Conservation (phyloP, 2,797 vertebrate species). For the Sebastiscus albofasciatus region DNA sequence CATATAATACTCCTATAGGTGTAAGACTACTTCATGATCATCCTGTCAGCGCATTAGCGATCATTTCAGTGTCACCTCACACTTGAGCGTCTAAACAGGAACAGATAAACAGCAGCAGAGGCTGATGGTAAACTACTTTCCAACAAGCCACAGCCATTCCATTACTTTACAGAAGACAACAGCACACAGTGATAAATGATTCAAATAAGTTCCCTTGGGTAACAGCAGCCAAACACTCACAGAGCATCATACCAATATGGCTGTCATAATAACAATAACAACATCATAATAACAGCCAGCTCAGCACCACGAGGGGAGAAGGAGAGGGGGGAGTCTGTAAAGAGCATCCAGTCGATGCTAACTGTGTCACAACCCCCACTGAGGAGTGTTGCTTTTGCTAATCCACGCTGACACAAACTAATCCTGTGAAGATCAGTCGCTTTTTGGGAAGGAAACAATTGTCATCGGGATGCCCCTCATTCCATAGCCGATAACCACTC, state of each 20-base stretch:
- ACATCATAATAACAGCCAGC: neutral
- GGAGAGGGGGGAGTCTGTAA: neutral
- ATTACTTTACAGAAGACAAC: conserved; percentile 14
- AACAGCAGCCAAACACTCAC: neutral
- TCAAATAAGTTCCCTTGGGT: conserved; percentile 18
- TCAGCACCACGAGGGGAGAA: neutral
- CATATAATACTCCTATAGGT: neutral
- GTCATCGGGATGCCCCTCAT: conserved; percentile 16
- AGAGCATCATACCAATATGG: conserved; percentile 16
- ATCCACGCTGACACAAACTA: conserved; percentile 64
- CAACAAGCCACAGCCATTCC: neutral
- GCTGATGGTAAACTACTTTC: neutral
- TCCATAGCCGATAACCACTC: neutral
- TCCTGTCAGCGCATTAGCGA: neutral
- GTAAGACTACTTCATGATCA: neutral
- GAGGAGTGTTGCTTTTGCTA: conserved; percentile 55
- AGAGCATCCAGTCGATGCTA: conserved; percentile 41
- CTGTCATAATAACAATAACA: conserved; percentile 19
- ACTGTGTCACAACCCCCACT: conserved; percentile 51
- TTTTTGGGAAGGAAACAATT: conserved; percentile 44
- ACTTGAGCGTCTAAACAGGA: neutral
- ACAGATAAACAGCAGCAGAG: neutral
- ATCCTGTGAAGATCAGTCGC: conserved; percentile 54
- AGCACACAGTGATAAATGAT: conserved; percentile 16
- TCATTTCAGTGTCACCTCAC: neutral